Evolutionary conservation across 2,888 invertebrate species (phyloP).

Genomic region (Tipula unca): DNA sequence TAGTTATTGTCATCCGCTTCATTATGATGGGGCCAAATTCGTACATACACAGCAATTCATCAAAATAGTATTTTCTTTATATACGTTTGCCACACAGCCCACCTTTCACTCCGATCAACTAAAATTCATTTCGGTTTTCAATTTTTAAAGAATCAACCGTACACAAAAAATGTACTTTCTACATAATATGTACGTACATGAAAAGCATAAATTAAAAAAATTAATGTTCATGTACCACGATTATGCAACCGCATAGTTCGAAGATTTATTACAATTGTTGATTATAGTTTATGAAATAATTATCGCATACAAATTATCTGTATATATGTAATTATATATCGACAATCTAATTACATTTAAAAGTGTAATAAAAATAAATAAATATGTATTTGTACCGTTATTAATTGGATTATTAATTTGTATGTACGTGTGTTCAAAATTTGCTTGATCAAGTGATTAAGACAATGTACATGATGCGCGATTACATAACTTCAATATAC

Average conservation of each 20-base stretch:
- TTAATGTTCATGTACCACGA: background rate
- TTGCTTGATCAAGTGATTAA: background rate
- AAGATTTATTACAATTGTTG: background rate
- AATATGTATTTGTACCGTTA: background rate
- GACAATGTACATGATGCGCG: background rate
- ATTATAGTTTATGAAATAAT: background rate
- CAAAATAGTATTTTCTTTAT: background rate
- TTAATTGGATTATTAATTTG: background rate
- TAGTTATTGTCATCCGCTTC: background rate
- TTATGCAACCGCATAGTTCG: background rate
- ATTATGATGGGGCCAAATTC: background rate
- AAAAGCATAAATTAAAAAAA: background rate
- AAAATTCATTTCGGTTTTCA: background rate
- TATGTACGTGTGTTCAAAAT: background rate
- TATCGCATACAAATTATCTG: background rate
- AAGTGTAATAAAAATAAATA: background rate
- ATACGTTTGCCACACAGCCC: background rate
- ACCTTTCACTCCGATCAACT: background rate
- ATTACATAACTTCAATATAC: background rate
- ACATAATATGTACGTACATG: background rate
- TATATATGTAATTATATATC: background rate
- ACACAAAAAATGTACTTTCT: background rate
- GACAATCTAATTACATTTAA: background rate
- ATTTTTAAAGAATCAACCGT: background rate
- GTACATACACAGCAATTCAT: background rate